Base-by-base conservation (phyloP, 2,888 invertebrate species). In the Macropis europaea region DNA sequence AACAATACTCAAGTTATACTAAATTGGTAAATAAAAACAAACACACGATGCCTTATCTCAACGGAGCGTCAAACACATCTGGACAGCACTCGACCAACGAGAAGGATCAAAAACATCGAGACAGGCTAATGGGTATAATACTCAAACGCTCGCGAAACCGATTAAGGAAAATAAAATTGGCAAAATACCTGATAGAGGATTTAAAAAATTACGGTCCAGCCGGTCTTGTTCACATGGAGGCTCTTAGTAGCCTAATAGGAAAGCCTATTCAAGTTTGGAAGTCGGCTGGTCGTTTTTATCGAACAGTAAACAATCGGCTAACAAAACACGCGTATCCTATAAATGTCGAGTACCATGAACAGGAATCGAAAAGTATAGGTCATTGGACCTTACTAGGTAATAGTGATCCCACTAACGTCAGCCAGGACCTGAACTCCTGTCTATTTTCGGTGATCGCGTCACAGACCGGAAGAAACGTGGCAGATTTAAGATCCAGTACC, bases 311-410 rank as follows among this genome's bases (percentile, higher is more conserved):
- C 4, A 73, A 79, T 0, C 22, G 48, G 22, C 24, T 1, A 15
- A 43, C 0, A 0, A 22, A 53, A n/a, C 1, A 15, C n/a, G n/a
- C n/a, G 0, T 4, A 24, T 11, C 17, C 56, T 0, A 9, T 79
- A 5, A 50, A 79, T 2, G 5, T 83, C 0, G 81, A 85, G 38
- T 85, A 74, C 48, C 85, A 85, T n/a, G 9, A 57, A 3, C 50
- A 43, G 0, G 4, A 36, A 9, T 17, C 60, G 3, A 22, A 47
- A 1, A 7, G 3, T 7, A 59, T 59, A 17, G 86, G 86, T 3
- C 88, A 88, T 17, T 88, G 81, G 80, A 82, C 82, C 0, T 15
- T 86, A 3, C 47, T 56, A 1, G 72, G 64, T 0, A 56, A 74
- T 11, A 54, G 13, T 2, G 80, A 86, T 22, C 82, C 81, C 0